Conservation (phyloP, 1,140 invertebrate genomes). For the Caenorhabditis latens region DNA sequence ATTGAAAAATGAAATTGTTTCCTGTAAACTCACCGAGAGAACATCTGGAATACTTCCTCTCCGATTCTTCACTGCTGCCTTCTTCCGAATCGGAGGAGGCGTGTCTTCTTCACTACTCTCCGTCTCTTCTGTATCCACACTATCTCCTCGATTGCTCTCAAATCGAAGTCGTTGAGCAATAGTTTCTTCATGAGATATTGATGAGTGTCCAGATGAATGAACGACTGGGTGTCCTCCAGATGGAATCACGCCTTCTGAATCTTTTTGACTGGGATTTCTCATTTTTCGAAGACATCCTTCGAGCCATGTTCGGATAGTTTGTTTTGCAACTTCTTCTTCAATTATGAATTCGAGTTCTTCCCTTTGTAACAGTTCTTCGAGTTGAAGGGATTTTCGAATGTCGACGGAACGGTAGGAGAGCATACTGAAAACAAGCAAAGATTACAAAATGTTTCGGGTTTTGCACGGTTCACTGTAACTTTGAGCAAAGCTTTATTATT, state of each 20-base stretch:
- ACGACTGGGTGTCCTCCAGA: constrained; percentile 38
- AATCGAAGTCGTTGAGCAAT: constrained; percentile 62
- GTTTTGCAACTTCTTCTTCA: constrained; percentile 99
- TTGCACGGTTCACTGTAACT: no score
- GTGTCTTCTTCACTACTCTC: constrained; percentile 62
- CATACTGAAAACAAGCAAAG: constrained; percentile 84
- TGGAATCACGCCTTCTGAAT: constrained; percentile 61
- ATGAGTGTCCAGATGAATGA: constrained; percentile 7
- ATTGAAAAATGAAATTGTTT: neutral
- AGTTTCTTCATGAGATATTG: constrained; percentile 42
- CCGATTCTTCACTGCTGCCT: constrained; percentile 61
- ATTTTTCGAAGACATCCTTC: constrained; percentile 80
- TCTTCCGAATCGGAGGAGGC: constrained; percentile 52
- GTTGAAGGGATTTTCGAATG: constrained; percentile 95
- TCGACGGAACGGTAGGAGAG: constrained; percentile 98
- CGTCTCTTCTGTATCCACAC: constrained; percentile 34
- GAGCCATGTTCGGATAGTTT: constrained; percentile 87
- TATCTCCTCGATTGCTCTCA: constrained; percentile 25
- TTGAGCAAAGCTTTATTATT: no score
- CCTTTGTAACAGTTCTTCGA: constrained; percentile 95
- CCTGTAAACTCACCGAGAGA: constrained; percentile 60
- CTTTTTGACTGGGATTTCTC: constrained; percentile 63
- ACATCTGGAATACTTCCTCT: constrained; percentile 73
- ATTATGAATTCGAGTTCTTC: constrained; percentile 99
- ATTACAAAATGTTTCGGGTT: no score